phyloP scores from a whole-genome alignment of 2,113 vertebrate species.

The Neofelis nebulosa region DNA sequence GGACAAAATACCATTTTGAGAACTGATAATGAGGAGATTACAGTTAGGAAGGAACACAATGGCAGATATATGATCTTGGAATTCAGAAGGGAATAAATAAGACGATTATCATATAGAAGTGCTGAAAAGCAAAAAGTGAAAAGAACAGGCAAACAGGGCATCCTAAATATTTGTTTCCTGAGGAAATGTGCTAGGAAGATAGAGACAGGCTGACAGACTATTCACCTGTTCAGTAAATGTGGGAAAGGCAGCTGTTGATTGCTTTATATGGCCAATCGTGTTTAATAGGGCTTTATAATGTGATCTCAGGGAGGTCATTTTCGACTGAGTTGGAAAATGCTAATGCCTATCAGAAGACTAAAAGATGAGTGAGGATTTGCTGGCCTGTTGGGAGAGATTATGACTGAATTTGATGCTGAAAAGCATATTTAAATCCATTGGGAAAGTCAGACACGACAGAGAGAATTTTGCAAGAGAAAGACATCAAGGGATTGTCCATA shows the following conservation, averaged over 20 bases:
- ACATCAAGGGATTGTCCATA: constrained; percentile 34
- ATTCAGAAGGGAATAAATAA: not conserved
- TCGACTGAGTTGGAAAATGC: constrained; percentile 48
- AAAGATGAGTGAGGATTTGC: constrained; percentile 58
- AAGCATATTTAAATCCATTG: constrained; percentile 58
- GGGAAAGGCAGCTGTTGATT: constrained; percentile 4
- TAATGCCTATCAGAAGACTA: constrained; percentile 55
- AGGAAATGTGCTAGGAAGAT: constrained; percentile 31
- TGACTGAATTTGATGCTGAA: constrained; percentile 51
- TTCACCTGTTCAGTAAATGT: constrained; percentile 35
- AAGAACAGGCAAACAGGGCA: not conserved
- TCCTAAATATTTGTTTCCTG: constrained; percentile 31
- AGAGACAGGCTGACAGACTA: constrained; percentile 19
- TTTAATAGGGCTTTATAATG: constrained; percentile 55
- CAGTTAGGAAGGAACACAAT: not conserved
- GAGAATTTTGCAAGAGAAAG: constrained; percentile 43
- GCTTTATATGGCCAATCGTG: not conserved
- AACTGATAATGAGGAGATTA: not conserved
- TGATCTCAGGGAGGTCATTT: constrained; percentile 63
- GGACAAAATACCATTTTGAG: constrained; percentile 22
- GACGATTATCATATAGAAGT: not conserved
- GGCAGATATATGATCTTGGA: constrained; percentile 15
- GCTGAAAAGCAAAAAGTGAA: constrained; percentile 36
- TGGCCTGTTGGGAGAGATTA: constrained; percentile 53
- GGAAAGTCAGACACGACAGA: constrained; percentile 6